Percentiles rank a stretch among this genome's conserved stretches.
Conservation (phyloP, 2,113 vertebrate species). For the Onychostruthus taczanowskii region DNA sequence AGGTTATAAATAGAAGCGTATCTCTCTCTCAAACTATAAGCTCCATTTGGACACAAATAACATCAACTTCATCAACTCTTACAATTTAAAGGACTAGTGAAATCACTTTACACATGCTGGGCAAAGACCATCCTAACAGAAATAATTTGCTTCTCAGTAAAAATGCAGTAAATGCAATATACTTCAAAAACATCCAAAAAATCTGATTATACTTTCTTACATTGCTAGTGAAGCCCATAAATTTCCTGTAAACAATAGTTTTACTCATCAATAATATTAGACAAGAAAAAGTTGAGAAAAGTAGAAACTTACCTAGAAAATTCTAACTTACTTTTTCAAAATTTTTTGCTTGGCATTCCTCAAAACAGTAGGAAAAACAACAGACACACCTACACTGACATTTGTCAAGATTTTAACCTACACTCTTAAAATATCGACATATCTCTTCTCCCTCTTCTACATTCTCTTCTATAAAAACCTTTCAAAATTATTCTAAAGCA, state of each 20-base stretch:
- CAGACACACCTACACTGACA: not conserved
- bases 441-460: not conserved
- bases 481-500: not conserved
- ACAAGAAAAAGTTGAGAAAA: not conserved
- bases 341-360: not conserved
- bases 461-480: not conserved
- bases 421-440: not conserved
- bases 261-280: not conserved
- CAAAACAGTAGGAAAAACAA: not conserved
- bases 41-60: not conserved
- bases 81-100: not conserved
- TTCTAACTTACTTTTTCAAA: not conserved
- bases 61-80: not conserved
- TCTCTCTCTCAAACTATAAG: not conserved
- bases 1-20: not conserved
- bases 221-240: not conserved
- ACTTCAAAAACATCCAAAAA: not conserved
- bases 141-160: not conserved
- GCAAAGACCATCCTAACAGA: not conserved
- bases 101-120: not conserved
- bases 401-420: not conserved
- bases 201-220: not conserved
- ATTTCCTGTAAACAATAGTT: not conserved
- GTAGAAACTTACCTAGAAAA: not conserved
- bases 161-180: not conserved